A percentile compares a stretch with the other conserved stretches of the same genome.
phyloP scores from a whole-genome alignment of 2,797 vertebrate species.

The Sphenodon punctatus region DNA sequence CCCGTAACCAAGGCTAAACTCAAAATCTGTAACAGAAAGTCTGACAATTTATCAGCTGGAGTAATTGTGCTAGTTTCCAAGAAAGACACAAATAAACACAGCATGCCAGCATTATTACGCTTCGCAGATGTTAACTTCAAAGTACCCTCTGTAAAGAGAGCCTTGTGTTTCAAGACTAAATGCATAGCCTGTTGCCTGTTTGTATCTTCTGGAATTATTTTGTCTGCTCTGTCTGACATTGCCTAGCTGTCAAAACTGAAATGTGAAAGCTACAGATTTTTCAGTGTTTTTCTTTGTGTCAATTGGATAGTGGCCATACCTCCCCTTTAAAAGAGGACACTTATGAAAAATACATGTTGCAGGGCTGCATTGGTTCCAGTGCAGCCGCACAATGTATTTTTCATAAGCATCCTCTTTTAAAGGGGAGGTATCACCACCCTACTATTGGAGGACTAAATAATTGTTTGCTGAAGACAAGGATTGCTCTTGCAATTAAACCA shows the following conservation, averaged over 20 bases:
- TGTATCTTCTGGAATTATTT: slow-evolving; percentile 1
- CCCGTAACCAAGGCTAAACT: slow-evolving; percentile 14
- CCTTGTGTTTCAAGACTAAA: background rate
- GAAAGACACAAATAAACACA: background rate
- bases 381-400: too few species aligned
- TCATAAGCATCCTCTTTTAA: too few species aligned
- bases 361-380: too few species aligned
- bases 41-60: fast-evolving
- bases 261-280: background rate
- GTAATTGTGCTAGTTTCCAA: background rate
- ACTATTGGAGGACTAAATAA: background rate
- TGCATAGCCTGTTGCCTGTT: background rate
- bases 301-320: too few species aligned
- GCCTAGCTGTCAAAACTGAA: background rate
- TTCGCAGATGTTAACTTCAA: slow-evolving; percentile 19
- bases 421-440: too few species aligned
- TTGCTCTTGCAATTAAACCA: background rate
- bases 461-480: background rate
- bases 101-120: background rate
- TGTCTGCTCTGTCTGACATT: slow-evolving; percentile 23
- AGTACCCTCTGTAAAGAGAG: background rate
- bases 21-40: background rate
- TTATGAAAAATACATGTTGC: too few species aligned
- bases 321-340: too few species aligned
- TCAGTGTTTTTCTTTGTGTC: background rate